Base-by-base conservation (phyloP, 2,888 invertebrate species). In the Athrips mouffetella region DNA sequence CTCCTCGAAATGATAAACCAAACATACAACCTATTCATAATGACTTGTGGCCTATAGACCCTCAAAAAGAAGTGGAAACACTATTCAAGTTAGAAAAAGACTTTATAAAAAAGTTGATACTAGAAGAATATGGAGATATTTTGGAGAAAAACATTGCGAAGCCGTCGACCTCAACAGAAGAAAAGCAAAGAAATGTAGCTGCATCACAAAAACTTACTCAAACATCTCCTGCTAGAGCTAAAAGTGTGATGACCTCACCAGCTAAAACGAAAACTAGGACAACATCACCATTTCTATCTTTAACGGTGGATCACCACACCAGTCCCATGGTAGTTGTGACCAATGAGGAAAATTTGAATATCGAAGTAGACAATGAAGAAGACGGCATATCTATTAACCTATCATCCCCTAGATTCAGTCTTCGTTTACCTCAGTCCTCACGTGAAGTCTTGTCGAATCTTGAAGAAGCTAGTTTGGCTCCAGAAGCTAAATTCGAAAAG, bases 211-310 rank as follows among this genome's bases (percentile, higher is more conserved):
- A 88, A 60, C 77, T 80, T 46, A 89, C 89, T 2, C 89, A 89
- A 60, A 89, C 89, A 0, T 87, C 89, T 4, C 88, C 88, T 2
- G 77, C 81, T 25, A 83, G 72, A 31, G 80, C 80, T 0, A 86
- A 83, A 62, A 70, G 76, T 59, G 73, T 83, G 0, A 89, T 86
- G 87, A 89, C 89, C 1, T 89, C 89, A 11, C 89, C 89, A 3
- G 78, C 74, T 16, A 73, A 54, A 57, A 80, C 80, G 10, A 86
- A 85, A 60, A 83, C 83, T 1, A 75, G 87, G 52, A 77, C 86
- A 0, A 89, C 88, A 10, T 89, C 89, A 2, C 85, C 88, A 11
- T 73, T 88, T 1, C 45, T 72, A 10, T 60, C 73, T 1, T 45
- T 70, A 1, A 73, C 70, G 1, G 67, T 80, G 1, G 79, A 83